phyloP scores from a whole-genome alignment of 2,113 vertebrate species.

The Geococcyx californianus region DNA sequence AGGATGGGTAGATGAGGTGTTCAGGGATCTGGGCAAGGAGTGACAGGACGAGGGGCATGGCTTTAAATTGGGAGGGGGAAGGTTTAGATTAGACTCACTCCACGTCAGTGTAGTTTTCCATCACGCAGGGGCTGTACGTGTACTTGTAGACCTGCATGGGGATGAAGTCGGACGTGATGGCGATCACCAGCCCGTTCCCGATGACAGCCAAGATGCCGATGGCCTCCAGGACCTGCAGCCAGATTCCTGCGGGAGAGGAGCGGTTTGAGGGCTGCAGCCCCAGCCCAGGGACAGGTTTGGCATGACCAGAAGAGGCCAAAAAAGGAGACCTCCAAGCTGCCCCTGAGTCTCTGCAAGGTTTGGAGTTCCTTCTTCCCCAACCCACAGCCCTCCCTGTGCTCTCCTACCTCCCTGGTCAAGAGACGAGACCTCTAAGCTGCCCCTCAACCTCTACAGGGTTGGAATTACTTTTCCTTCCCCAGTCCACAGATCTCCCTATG shows the following conservation, averaged over 20 bases:
- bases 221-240: slow-evolving; percentile 86
- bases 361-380: neutral
- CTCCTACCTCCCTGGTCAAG: accelerated
- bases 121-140: slow-evolving; percentile 81
- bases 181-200: slow-evolving; percentile 89
- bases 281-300: neutral
- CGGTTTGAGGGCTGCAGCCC: neutral
- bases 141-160: slow-evolving; percentile 89
- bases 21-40: no score
- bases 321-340: neutral
- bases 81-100: no score
- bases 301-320: neutral
- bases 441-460: neutral
- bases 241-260: slow-evolving; percentile 77
- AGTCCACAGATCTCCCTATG: no score
- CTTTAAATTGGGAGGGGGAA: no score
- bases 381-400: neutral
- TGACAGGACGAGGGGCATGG: no score
- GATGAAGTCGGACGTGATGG: slow-evolving; percentile 91
- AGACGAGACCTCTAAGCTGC: neutral
- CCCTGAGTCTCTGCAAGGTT: neutral
- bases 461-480: neutral
- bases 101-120: neutral
- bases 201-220: slow-evolving; percentile 91
- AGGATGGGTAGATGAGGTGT: no score